These are phyloP conservation scores for Carposina sasakii DNA, from an alignment of 1,140 invertebrate species.

Conservation along the genomic window DNA sequence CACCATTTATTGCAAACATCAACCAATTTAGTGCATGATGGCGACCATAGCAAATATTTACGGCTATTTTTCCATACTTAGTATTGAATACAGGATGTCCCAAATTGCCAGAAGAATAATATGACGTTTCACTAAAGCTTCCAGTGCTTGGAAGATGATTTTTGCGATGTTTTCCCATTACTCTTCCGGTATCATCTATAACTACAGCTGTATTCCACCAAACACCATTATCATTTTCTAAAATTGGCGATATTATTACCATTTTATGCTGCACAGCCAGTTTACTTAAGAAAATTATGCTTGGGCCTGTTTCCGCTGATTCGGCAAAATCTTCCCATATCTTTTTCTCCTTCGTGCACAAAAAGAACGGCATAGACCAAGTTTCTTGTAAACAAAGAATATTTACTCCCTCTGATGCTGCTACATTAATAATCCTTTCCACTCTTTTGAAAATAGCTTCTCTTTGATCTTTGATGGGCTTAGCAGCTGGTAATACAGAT, in stretches of 20 bases:
- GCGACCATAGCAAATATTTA: constrained; percentile 98
- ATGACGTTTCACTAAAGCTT: constrained; percentile 98
- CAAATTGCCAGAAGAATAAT: constrained; percentile 95
- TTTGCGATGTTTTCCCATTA: constrained; percentile 96
- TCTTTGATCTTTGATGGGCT: constrained; percentile 83
- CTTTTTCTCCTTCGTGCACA: constrained; percentile 95
- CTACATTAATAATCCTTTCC: constrained; percentile 84
- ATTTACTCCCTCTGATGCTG: constrained; percentile 87
- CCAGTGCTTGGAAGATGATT: constrained; percentile 98
- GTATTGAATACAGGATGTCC: constrained; percentile 96
- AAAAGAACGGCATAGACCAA: constrained; percentile 99
- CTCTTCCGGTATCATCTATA: constrained; percentile 88
- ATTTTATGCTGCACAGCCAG: constrained; percentile 90
- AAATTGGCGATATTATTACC: constrained; percentile 96
- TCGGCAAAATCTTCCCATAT: constrained; percentile 98
- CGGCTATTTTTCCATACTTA: constrained; percentile 88
- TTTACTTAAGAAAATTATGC: constrained; percentile 85
- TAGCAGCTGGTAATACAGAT: constrained; percentile 85
- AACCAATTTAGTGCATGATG: constrained; percentile 99
- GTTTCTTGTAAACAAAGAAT: constrained; percentile 97
- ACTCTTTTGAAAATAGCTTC: constrained; percentile 87
- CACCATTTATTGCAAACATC: constrained; percentile 96
- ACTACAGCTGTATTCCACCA: constrained; percentile 98
- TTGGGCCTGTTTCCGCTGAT: constrained; percentile 84
- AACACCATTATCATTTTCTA: constrained; percentile 91